A percentile compares a stretch with the other conserved stretches of the same genome.
Conservation (phyloP, 30 jellyfish, hydroid and myxozoan species). For the Aurelia sp. region DNA sequence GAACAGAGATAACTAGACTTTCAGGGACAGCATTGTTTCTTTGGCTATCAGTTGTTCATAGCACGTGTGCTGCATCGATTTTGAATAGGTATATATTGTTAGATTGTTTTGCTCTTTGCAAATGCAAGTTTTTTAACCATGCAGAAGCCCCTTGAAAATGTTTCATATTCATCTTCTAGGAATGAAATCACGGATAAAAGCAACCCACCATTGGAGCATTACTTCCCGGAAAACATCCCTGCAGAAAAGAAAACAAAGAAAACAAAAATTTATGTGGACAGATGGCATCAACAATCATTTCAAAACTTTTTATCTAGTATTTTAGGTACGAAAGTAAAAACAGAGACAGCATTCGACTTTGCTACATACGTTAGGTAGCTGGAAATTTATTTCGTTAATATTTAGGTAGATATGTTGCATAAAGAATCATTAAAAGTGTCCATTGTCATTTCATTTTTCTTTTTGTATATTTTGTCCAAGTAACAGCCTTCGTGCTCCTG, state of each 20-base stretch:
- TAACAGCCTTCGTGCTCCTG: no score
- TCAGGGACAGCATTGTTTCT: no score
- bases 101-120: no score
- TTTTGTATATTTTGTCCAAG: no score
- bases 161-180: constrained; percentile 1
- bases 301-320: background rate
- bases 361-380: constrained; percentile 26
- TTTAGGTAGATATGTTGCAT: background rate
- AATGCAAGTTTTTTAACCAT: no score
- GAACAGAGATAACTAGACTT: no score
- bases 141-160: no score
- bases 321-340: background rate
- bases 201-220: constrained; percentile 38
- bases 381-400: background rate
- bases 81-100: no score
- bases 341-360: background rate
- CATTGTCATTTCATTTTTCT: no score
- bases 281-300: constrained; percentile 7
- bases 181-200: background rate
- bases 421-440: no score
- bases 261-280: background rate
- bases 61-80: no score
- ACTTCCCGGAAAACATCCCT: constrained; percentile 45
- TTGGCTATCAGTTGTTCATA: no score
- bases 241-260: constrained; percentile 19